A percentile compares a stretch with the other conserved stretches of the same genome.
phyloP scores from a whole-genome alignment of 2,113 vertebrate species.

The Corythoichthys haematopterus region DNA sequence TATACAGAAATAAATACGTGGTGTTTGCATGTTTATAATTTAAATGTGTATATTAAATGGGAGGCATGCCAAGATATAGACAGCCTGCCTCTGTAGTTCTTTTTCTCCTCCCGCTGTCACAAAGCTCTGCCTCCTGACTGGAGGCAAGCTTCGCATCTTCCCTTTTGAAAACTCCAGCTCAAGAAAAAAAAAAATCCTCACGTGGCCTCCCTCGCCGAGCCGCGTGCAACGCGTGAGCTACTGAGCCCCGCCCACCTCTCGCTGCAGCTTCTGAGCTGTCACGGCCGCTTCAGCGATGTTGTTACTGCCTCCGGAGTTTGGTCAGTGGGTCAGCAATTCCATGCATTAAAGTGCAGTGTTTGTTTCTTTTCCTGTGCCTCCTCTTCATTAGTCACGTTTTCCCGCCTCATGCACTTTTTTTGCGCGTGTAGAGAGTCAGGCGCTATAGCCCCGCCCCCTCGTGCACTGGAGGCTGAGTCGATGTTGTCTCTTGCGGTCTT shows the following conservation, averaged over 20 bases:
- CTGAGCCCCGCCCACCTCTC: constrained; percentile 31
- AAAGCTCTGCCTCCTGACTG: constrained; percentile 25
- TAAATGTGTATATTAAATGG: background rate
- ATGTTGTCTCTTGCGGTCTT: constrained; percentile 24
- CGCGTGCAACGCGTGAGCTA: constrained; percentile 74
- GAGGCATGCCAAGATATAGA: background rate
- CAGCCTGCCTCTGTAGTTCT: constrained; percentile 35
- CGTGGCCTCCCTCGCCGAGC: constrained; percentile 66
- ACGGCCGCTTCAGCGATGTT: constrained; percentile 47
- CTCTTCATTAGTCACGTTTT: constrained; percentile 64
- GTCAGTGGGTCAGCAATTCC: constrained; percentile 77
- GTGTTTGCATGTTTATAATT: background rate
- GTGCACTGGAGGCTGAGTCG: constrained; percentile 17
- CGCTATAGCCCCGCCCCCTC: background rate
- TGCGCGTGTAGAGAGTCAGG: background rate
- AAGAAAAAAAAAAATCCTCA: constrained; percentile 46
- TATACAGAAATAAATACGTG: background rate
- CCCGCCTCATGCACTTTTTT: constrained; percentile 49
- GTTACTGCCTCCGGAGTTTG: constrained; percentile 60
- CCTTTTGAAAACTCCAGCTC: constrained; percentile 36
- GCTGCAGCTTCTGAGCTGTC: constrained; percentile 33
- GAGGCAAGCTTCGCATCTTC: constrained; percentile 39
- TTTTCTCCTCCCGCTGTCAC: constrained; percentile 25
- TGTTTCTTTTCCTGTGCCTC: constrained; percentile 9
- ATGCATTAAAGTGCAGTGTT: constrained; percentile 29